Base-by-base conservation (phyloP, 2,797 vertebrate genomes). In the Zalophus californianus region DNA sequence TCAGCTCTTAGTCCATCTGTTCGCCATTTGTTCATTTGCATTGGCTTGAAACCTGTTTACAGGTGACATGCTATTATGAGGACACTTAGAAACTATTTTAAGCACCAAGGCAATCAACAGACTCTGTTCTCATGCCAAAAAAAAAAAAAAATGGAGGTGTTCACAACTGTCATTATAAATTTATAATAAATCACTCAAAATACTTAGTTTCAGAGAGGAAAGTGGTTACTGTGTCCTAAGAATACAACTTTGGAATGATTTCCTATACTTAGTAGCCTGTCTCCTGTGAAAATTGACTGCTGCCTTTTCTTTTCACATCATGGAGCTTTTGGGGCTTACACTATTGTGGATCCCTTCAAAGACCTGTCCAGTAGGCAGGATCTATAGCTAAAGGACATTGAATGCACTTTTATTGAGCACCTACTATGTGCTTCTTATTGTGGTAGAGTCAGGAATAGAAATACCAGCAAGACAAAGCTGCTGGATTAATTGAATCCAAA, bases 31-130 rank as follows among this genome's bases (percentile, higher is more conserved):
- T 97, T 99, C 97, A 97, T 98, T 98, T 98, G 97, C 98, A n/a
- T 98, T 58, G 93, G 97, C 97, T 97, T 98, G 97, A 96, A 98
- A 98, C 97, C 98, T 98, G 97, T 98, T 98, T 98, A 97, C 98
- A 99, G 98, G 98, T 99, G 98, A 98, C 98, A 98, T 93, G 98
- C 98, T 98, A 98, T 98, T 98, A 98, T 96, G 98, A 98, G 98
- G 98, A 98, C 98, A 98, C 97, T 98, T 93, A 97, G 95, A 93
- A 98, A 98, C 95, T 98, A 97, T 98, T 98, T 97, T 98, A 96
- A 98, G 98, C 98, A 98, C 95, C 94, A 1, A 95, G 92, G 91
- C 88, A 98, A 98, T 98, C 98, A 98, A 98, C 98, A 98, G 97
- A 94, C 94, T 96, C 83, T 97, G 89, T 97, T 82, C 80, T 25